Evolutionary conservation across 2,113 vertebrate genomes (phyloP).

Genomic region (Chaenocephalus aceratus): DNA sequence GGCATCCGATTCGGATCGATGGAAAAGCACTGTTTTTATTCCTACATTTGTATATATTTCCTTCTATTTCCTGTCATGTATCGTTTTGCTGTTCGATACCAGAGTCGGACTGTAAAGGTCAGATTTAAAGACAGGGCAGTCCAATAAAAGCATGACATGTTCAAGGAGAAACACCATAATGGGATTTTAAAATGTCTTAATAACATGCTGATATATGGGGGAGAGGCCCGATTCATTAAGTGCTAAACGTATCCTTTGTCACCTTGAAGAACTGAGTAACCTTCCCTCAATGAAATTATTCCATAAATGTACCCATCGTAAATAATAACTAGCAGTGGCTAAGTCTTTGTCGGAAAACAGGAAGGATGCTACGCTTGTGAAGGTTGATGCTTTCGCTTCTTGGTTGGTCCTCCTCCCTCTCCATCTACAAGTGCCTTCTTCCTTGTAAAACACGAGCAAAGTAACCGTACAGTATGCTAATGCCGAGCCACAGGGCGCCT

Average conservation of each 20-base stretch:
- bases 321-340: conserved; percentile 85
- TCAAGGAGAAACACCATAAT: conserved; percentile 91
- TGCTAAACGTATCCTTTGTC: conserved; percentile 88
- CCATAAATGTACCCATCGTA: conserved; percentile 88
- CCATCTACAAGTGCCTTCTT: conserved; percentile 50
- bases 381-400: conserved; percentile 70
- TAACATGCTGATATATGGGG: conserved; percentile 89
- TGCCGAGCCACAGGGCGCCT: conserved; percentile 63
- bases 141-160: conserved; percentile 88
- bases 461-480: conserved; percentile 64
- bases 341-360: conserved; percentile 77
- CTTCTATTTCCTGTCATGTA: conserved; percentile 47
- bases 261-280: conserved; percentile 88
- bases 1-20: conserved; percentile 33
- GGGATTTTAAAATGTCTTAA: conserved; percentile 90
- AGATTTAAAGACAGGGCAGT: conserved; percentile 88
- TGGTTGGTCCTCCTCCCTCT: conserved; percentile 36
- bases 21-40: conserved; percentile 47
- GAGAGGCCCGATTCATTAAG: conserved; percentile 86
- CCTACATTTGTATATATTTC: conserved; percentile 55
- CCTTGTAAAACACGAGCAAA: conserved; percentile 51
- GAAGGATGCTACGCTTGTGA: conserved; percentile 73
- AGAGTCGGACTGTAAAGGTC: conserved; percentile 81
- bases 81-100: conserved; percentile 73
- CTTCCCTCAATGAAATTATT: conserved; percentile 85